Percentiles rank a stretch among this genome's conserved stretches.
These are phyloP conservation scores for Clarias gariepinus DNA, from an alignment of 2,113 vertebrate species.

Conservation along the genomic window DNA sequence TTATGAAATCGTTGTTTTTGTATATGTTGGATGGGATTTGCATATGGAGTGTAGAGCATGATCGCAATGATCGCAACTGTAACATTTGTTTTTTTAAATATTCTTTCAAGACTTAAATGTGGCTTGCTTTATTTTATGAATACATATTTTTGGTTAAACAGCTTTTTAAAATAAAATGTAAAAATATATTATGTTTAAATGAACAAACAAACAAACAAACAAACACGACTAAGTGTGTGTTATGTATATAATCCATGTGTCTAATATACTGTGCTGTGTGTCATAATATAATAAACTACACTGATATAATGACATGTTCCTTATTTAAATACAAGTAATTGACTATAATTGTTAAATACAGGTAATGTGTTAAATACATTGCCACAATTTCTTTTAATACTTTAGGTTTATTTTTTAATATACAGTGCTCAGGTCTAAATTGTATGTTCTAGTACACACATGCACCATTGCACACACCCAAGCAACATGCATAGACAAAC, in stretches of 20 bases:
- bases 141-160: neutral
- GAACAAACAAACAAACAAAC: neutral
- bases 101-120: neutral
- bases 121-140: neutral
- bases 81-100: neutral
- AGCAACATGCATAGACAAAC: neutral
- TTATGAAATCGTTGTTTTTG: neutral
- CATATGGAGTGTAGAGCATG: neutral
- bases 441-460: neutral
- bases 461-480: neutral
- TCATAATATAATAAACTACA: slow-evolving; percentile 22
- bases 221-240: neutral
- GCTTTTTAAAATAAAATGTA: neutral
- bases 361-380: no score
- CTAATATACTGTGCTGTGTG: neutral
- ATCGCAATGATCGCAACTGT: neutral
- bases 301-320: neutral
- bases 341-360: neutral
- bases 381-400: neutral
- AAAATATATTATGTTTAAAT: neutral
- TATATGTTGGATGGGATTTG: neutral
- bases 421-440: neutral
- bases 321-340: neutral
- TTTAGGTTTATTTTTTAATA: neutral
- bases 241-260: neutral